Evolutionary conservation across 2,888 invertebrate species (phyloP).

Genomic region (Phytoseiulus persimilis): DNA sequence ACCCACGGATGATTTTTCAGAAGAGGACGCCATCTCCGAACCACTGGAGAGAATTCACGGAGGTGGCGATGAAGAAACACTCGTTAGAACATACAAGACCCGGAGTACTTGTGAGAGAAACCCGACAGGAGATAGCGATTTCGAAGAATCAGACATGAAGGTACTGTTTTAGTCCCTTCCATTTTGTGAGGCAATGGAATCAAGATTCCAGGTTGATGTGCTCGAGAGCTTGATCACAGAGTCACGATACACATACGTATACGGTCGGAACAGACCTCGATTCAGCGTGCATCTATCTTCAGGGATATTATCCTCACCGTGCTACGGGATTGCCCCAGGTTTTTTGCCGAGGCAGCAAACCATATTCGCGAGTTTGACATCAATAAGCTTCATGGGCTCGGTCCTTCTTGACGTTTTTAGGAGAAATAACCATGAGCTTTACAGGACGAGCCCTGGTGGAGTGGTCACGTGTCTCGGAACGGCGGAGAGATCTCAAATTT

Average conservation of each 20-base stretch:
- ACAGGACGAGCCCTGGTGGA: slow-evolving; percentile 66
- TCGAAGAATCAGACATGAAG: slow-evolving; percentile 41
- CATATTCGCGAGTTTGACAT: too few species aligned
- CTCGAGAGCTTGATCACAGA: too few species aligned
- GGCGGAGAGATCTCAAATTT: slow-evolving; percentile 72
- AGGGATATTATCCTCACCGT: too few species aligned
- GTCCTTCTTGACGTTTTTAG: too few species aligned
- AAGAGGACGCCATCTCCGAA: slow-evolving; percentile 39
- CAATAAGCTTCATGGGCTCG: too few species aligned
- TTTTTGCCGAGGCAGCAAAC: too few species aligned
- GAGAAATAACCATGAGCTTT: not conserved
- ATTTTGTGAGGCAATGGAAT: too few species aligned
- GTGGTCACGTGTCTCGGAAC: slow-evolving; percentile 58
- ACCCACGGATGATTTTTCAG: slow-evolving; percentile 43
- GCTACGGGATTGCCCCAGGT: too few species aligned
- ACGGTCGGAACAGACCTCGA: too few species aligned
- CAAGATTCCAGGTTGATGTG: too few species aligned
- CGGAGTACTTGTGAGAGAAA: slow-evolving; percentile 44
- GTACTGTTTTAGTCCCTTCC: slow-evolving; percentile 7
- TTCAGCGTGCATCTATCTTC: too few species aligned
- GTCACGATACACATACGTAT: too few species aligned
- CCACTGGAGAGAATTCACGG: slow-evolving; percentile 37
- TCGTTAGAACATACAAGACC: slow-evolving; percentile 50
- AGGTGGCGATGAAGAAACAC: slow-evolving; percentile 47
- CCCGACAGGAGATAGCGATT: not conserved